Percentiles rank a stretch among this genome's conserved stretches.
phyloP scores from a whole-genome alignment of 2,888 invertebrate genomes.

The Isoperla grammatica region DNA sequence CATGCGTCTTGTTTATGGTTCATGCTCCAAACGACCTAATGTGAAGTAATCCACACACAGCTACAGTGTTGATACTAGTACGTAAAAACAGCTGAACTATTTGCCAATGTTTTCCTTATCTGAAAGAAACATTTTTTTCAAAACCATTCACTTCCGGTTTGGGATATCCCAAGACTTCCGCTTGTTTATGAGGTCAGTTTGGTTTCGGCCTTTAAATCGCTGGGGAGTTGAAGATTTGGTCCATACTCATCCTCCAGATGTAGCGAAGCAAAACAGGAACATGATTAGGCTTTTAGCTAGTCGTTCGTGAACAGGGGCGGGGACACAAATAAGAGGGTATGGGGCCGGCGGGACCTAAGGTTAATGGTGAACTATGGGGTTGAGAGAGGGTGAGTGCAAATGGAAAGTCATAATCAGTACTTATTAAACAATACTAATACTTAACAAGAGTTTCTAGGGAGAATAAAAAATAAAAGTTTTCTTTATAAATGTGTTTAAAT shows the following conservation, averaged over 20 bases:
- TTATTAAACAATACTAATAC: too few relatives aligned
- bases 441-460: too few relatives aligned
- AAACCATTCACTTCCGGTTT: slow-evolving; percentile 1
- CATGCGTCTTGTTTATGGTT: too few relatives aligned
- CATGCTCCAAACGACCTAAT: not conserved
- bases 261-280: slow-evolving; percentile 16
- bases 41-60: not conserved
- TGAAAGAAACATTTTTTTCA: not conserved
- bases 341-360: not conserved
- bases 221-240: slow-evolving; percentile 5
- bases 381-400: too few relatives aligned
- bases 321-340: slow-evolving; percentile 20
- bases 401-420: too few relatives aligned
- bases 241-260: slow-evolving; percentile 23
- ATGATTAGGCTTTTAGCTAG: slow-evolving; percentile 26
- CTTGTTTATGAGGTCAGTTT: not conserved
- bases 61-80: slow-evolving; percentile 3
- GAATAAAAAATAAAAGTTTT: too few relatives aligned
- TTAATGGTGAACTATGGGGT: too few relatives aligned
- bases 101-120: not conserved
- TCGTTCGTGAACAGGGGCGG: slow-evolving; percentile 2
- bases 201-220: not conserved
- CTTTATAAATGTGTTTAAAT: too few relatives aligned
- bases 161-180: not conserved
- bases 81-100: not conserved